phyloP scores from a whole-genome alignment of 2,113 vertebrate species.

The Kryptolebias marmoratus region DNA sequence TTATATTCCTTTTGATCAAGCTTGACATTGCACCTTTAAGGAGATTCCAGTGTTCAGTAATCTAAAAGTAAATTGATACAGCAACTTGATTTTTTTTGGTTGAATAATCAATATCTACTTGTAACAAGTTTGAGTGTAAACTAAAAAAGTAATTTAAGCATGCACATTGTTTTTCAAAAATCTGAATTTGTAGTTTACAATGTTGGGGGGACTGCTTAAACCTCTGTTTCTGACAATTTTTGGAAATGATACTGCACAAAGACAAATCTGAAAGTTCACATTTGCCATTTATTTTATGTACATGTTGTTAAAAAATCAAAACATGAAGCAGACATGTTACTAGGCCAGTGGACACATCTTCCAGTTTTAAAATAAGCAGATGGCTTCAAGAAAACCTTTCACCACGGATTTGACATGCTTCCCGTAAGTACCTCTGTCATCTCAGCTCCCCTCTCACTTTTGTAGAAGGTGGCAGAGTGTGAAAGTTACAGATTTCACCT shows the following conservation, averaged over 20 bases:
- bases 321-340: background rate
- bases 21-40: too few relatives aligned
- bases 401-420: conserved; percentile 4
- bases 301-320: background rate
- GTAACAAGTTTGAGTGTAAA: too few relatives aligned
- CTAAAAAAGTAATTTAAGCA: too few relatives aligned
- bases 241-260: background rate
- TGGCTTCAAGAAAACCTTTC: background rate
- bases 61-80: too few relatives aligned
- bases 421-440: conserved; percentile 6
- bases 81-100: too few relatives aligned
- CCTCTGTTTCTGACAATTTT: background rate
- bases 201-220: too few relatives aligned
- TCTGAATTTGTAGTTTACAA: too few relatives aligned
- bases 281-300: background rate
- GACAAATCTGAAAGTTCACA: conserved; percentile 1
- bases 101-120: too few relatives aligned
- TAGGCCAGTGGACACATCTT: conserved; percentile 5
- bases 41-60: too few relatives aligned
- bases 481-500: conserved; percentile 29
- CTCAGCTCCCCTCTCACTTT: conserved; percentile 16
- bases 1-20: too few relatives aligned
- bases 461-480: conserved; percentile 25
- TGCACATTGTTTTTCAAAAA: too few relatives aligned
- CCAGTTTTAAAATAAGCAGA: conserved; percentile 19